These are phyloP conservation scores for Trypoxylus dichotomus DNA, from an alignment of 1,140 invertebrate species.

Conservation along the genomic window DNA sequence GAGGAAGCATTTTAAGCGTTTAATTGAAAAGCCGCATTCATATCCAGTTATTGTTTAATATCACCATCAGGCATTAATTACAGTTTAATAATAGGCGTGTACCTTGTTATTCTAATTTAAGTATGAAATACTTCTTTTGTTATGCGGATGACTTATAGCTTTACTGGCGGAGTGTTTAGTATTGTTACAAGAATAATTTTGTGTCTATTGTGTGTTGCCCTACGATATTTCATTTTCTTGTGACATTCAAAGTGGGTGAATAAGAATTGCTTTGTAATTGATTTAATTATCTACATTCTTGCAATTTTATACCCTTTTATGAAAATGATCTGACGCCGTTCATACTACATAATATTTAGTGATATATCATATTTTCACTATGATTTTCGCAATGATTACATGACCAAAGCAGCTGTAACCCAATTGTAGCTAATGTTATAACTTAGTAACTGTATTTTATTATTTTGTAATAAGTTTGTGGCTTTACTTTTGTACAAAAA, in stretches of 20 bases:
- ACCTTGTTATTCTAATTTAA: slow-evolving; percentile 16
- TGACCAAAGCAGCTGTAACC: no score
- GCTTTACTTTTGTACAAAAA: no score
- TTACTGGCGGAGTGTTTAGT: neutral
- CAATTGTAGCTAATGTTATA: no score
- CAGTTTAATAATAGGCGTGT: neutral
- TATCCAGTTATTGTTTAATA: slow-evolving; percentile 7
- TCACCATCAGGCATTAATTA: neutral
- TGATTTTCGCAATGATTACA: no score
- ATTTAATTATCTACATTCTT: neutral
- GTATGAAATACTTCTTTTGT: slow-evolving; percentile 15
- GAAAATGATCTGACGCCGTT: no score
- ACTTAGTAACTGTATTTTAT: no score
- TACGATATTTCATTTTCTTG: neutral
- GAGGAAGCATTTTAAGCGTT: neutral
- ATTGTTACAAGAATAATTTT: slow-evolving; percentile 5
- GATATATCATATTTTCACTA: no score
- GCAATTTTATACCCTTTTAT: neutral
- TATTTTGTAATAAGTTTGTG: no score
- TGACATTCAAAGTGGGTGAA: neutral
- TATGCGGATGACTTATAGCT: slow-evolving; percentile 18
- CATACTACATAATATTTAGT: neutral
- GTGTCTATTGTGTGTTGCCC: neutral
- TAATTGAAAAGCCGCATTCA: slow-evolving; percentile 6
- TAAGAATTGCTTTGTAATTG: neutral